Conservation (phyloP, 2,113 vertebrate species). For the Rutilus rutilus region DNA sequence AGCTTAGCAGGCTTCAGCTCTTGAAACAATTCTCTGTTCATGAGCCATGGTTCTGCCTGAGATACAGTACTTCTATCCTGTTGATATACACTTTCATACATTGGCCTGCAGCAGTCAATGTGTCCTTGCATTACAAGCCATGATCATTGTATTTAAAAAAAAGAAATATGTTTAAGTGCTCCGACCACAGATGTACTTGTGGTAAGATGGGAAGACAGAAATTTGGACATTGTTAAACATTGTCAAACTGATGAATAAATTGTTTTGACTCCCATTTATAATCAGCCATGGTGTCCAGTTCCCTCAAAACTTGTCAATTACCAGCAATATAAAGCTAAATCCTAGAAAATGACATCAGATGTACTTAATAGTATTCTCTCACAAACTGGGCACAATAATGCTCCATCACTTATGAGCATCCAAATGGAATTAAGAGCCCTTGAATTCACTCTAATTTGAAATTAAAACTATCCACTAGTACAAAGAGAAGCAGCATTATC, state of each 20-base stretch:
- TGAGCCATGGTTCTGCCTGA: not conserved
- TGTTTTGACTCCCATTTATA: slow-evolving; percentile 12
- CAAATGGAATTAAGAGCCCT: not conserved
- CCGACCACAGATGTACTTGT: not conserved
- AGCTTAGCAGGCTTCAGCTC: slow-evolving; percentile 6
- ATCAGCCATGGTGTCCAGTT: slow-evolving; percentile 2
- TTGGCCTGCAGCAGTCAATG: slow-evolving; percentile 23
- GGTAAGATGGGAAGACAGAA: not conserved
- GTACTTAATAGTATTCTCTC: slow-evolving; percentile 1
- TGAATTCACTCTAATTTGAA: not conserved
- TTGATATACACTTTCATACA: slow-evolving; percentile 14
- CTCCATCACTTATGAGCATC: not conserved
- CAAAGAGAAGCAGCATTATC: slow-evolving; percentile 49
- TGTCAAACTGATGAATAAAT: slow-evolving; percentile 20
- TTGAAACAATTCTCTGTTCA: slow-evolving; percentile 24
- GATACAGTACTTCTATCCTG: slow-evolving; percentile 18
- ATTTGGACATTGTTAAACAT: slow-evolving; percentile 27
- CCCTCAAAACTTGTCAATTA: not conserved
- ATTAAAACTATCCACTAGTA: slow-evolving; percentile 8
- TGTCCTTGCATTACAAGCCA: slow-evolving; percentile 18
- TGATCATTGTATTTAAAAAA: not conserved
- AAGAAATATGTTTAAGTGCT: not conserved
- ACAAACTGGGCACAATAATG: not conserved
- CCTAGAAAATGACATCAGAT: not conserved
- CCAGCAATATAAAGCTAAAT: not conserved